Conservation (phyloP, 2,888 invertebrate genomes). For the Chrysolina americana region DNA sequence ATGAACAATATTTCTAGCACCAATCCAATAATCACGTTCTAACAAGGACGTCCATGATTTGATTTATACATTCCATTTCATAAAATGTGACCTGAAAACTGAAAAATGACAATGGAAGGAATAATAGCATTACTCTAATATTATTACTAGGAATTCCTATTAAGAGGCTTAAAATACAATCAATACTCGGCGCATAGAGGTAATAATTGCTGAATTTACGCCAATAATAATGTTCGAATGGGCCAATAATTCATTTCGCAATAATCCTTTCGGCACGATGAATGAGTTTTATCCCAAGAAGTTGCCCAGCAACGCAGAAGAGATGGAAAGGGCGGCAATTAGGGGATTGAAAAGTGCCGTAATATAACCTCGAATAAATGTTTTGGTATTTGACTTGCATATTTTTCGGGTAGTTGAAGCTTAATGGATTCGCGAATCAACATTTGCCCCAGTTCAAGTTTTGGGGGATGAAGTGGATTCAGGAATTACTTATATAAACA, state of each 20-base stretch:
- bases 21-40: background rate
- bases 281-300: background rate
- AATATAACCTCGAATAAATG: background rate
- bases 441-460: background rate
- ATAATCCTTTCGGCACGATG: background rate
- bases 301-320: background rate
- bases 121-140: constrained; percentile 19
- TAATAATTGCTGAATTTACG: constrained; percentile 1
- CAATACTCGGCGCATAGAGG: constrained; percentile 4
- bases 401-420: constrained; percentile 5
- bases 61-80: background rate
- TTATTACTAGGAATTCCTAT: constrained; percentile 12
- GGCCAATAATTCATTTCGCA: background rate
- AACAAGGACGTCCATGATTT: background rate
- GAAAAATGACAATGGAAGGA: constrained; percentile 5
- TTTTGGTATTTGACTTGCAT: constrained; percentile 1
- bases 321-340: background rate
- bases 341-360: background rate
- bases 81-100: constrained; percentile 10
- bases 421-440: background rate
- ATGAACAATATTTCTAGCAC: background rate
- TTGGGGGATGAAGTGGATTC: background rate
- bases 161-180: constrained; percentile 12
- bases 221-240: constrained; percentile 5
- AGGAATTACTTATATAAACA: background rate